A percentile compares a stretch with the other conserved stretches of the same genome.
Evolutionary conservation across 2,797 vertebrate genomes (phyloP).

Genomic region (Australoheros facetus): DNA sequence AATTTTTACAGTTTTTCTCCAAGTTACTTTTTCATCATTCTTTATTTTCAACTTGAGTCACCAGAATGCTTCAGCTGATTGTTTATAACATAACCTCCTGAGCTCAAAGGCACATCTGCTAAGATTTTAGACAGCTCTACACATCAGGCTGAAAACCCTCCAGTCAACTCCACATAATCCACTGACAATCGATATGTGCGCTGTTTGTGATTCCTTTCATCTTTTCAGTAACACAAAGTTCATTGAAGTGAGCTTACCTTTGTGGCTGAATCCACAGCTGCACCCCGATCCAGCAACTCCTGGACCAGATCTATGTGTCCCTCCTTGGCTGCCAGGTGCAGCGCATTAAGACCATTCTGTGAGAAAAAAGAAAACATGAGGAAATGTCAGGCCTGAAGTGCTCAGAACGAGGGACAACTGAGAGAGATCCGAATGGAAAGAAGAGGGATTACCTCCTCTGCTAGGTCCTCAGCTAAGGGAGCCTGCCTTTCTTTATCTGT

Average conservation of each 20-base stretch:
- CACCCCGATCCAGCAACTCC: conserved; percentile 93
- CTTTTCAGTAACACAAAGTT: background rate
- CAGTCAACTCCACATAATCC: background rate
- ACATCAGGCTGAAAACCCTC: background rate
- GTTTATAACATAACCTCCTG: background rate
- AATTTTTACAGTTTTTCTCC: background rate
- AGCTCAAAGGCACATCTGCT: background rate
- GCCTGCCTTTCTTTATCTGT: conserved; percentile 7
- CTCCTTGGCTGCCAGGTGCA: conserved; percentile 97
- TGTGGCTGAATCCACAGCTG: conserved; percentile 91
- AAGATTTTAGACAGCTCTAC: background rate
- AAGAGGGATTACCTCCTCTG: conserved; percentile 24
- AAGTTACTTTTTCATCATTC: background rate
- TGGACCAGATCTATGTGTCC: conserved; percentile 95
- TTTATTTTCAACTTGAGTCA: background rate
- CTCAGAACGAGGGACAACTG: background rate
- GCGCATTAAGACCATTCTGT: conserved; percentile 98
- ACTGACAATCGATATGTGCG: background rate
- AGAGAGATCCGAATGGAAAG: background rate
- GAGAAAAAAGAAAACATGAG: conserved; percentile 33
- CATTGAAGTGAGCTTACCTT: conserved; percentile 82
- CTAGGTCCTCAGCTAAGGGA: background rate
- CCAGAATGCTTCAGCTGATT: background rate
- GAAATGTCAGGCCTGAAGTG: conserved; percentile 15
- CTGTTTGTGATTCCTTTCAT: background rate